phyloP scores from a whole-genome alignment of 2,888 invertebrate genomes.

The Sphaerophoria rueppellii region DNA sequence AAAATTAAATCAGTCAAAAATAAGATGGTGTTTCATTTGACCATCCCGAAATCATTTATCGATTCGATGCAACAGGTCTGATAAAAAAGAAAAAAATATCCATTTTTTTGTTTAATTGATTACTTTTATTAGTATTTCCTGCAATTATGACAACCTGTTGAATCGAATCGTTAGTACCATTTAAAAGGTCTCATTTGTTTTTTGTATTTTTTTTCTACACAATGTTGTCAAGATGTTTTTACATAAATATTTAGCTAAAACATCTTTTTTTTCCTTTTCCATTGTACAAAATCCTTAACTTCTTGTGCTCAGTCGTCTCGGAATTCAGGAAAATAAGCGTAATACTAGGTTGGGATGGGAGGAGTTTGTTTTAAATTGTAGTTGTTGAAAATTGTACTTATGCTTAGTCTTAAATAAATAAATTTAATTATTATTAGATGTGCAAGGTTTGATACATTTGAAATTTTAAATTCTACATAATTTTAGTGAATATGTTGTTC shows the following conservation, averaged over 20 bases:
- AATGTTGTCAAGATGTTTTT: background rate
- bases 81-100: background rate
- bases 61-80: constrained; percentile 22
- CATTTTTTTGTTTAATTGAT: background rate
- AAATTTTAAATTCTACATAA: constrained; percentile 32
- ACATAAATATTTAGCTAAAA: background rate
- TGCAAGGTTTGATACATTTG: constrained; percentile 34
- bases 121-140: background rate
- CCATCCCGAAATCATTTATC: background rate
- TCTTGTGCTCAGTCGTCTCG: background rate
- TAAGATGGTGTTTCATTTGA: background rate
- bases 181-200: background rate
- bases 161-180: constrained; percentile 16
- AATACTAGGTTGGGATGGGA: constrained; percentile 17
- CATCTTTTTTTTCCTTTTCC: background rate
- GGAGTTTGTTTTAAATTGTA: too few species aligned
- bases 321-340: constrained; percentile 22
- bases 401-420: constrained; percentile 39
- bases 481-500: constrained; percentile 22
- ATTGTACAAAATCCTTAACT: constrained; percentile 22
- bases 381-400: constrained; percentile 26
- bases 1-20: background rate
- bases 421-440: constrained; percentile 6
- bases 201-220: background rate
- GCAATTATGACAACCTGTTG: constrained; percentile 12